Evolutionary conservation across 2,113 vertebrate genomes (phyloP).

Genomic region (Notothenia coriiceps): DNA sequence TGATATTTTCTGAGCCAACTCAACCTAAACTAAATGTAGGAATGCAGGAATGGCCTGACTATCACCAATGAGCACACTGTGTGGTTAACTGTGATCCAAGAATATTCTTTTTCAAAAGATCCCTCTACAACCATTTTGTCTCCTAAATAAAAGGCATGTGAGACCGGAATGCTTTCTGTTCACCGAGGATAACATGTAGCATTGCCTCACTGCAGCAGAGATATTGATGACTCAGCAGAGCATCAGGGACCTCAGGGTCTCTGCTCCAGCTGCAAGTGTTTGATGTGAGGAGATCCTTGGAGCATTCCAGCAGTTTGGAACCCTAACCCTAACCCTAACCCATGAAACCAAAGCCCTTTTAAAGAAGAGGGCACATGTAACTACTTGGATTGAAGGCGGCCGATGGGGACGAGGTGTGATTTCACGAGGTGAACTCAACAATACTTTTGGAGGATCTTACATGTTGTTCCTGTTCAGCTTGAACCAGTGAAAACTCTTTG

Average conservation of each 20-base stretch:
- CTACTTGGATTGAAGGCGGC: constrained; percentile 67
- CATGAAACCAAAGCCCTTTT: constrained; percentile 70
- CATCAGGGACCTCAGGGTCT: constrained; percentile 37
- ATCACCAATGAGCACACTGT: constrained; percentile 29
- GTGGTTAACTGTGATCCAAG: constrained; percentile 59
- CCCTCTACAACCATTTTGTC: constrained; percentile 31
- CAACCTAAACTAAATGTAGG: constrained; percentile 32
- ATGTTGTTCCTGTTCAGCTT: background rate
- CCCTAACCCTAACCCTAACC: background rate
- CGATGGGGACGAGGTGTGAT: constrained; percentile 50
- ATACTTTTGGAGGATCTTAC: constrained; percentile 52
- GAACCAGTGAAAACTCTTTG: too few species aligned
- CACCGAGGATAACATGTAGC: background rate
- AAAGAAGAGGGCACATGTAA: constrained; percentile 74
- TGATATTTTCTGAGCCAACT: constrained; percentile 28
- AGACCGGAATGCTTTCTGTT: background rate
- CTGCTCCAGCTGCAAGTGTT: constrained; percentile 79
- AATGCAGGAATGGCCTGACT: constrained; percentile 25
- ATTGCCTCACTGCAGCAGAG: too few species aligned
- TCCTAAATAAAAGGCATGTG: constrained; percentile 37
- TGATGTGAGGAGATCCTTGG: constrained; percentile 66
- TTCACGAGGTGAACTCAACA: constrained; percentile 76
- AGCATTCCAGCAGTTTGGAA: constrained; percentile 77
- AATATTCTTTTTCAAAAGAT: constrained; percentile 46
- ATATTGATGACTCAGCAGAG: too few species aligned